phyloP scores from a whole-genome alignment of 1,140 invertebrate species.

The Rhyacophila brunnea region DNA sequence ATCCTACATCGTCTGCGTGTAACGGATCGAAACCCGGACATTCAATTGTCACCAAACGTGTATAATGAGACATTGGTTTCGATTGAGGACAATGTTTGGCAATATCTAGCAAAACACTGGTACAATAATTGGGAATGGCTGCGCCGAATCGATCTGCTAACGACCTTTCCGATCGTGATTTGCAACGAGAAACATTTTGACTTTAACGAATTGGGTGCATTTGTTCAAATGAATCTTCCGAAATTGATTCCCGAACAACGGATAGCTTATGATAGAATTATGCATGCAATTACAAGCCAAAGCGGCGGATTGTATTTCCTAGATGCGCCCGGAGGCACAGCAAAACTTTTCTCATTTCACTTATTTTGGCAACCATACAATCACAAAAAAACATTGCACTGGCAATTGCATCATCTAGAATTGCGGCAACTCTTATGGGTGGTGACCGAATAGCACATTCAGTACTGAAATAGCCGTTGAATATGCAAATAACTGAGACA shows the following conservation, averaged over 20 bases:
- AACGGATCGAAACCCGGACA: slow-evolving; percentile 27
- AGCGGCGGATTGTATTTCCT: slow-evolving; percentile 11
- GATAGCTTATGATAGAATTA: slow-evolving; percentile 8
- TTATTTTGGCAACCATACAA: too few relatives aligned
- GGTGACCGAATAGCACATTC: too few relatives aligned
- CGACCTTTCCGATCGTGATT: slow-evolving; percentile 20
- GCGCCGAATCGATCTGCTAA: slow-evolving; percentile 15
- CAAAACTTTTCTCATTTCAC: too few relatives aligned
- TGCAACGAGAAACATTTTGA: slow-evolving; percentile 41
- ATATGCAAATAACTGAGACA: too few relatives aligned
- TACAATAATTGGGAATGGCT: slow-evolving; percentile 22
- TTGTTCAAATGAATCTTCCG: slow-evolving; percentile 16
- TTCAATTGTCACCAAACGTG: slow-evolving; percentile 38
- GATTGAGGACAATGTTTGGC: slow-evolving; percentile 36
- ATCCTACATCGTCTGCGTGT: slow-evolving; percentile 34
- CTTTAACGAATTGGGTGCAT: slow-evolving; percentile 27
- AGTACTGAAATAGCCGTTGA: too few relatives aligned
- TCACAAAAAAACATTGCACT: too few relatives aligned
- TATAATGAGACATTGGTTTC: slow-evolving; percentile 37
- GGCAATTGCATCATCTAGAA: too few relatives aligned
- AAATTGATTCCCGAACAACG: slow-evolving; percentile 18
- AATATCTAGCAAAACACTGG: slow-evolving; percentile 34
- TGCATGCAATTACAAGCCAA: slow-evolving; percentile 12
- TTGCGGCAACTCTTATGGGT: too few relatives aligned
- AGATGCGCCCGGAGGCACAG: too few relatives aligned